Conservation (phyloP, 2,797 vertebrate genomes). For the Botia almorhae region DNA sequence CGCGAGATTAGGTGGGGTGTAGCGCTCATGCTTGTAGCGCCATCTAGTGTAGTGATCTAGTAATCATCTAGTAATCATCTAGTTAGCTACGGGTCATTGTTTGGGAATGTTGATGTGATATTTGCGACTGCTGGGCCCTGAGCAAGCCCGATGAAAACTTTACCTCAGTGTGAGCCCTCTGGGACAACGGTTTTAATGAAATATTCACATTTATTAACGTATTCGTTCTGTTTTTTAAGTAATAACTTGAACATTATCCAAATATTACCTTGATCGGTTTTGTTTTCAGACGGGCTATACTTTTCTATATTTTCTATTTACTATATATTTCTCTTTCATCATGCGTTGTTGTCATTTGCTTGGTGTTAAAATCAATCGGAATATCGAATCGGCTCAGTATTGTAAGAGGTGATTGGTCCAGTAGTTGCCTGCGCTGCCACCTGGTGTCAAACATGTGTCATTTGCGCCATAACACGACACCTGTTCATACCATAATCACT, state of each 20-base stretch:
- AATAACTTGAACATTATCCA: no score
- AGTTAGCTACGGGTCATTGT: background rate
- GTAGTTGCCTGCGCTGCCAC: conserved; percentile 46
- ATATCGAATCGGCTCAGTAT: background rate
- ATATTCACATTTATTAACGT: background rate
- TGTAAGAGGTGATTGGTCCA: conserved; percentile 1
- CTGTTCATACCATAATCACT: background rate
- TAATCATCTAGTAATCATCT: no score
- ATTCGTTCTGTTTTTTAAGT: background rate
- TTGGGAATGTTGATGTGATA: background rate
- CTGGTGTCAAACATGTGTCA: conserved; percentile 60
- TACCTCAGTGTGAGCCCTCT: background rate
- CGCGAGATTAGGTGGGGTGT: background rate
- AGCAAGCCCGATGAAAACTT: background rate
- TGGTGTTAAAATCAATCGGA: background rate
- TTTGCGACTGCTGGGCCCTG: background rate
- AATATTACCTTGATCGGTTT: background rate
- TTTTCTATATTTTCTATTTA: background rate
- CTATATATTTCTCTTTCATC: background rate
- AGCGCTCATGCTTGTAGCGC: background rate
- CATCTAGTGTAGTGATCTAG: conserved; percentile 15
- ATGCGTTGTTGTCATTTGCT: background rate
- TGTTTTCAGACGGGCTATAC: background rate
- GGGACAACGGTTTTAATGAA: background rate
- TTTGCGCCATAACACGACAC: conserved; percentile 20